Evolutionary conservation across 2,888 invertebrate species (phyloP).

Genomic region (Brenthis hecate): DNA sequence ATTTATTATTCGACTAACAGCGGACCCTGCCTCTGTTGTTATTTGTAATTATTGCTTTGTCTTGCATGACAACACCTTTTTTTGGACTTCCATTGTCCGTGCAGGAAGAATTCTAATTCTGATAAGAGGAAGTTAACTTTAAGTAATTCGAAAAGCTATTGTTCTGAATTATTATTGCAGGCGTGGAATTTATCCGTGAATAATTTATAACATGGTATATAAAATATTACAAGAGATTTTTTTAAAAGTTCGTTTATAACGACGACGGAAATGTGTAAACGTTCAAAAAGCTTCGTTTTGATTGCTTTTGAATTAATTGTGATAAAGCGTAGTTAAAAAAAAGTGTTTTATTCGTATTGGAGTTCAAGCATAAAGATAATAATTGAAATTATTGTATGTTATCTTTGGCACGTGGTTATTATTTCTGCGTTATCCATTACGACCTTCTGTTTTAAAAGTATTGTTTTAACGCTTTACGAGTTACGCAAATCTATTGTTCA

Average conservation of each 20-base stretch:
- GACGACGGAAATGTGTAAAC: too few species aligned
- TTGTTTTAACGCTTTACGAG: constrained; percentile 47
- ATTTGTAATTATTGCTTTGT: constrained; percentile 45
- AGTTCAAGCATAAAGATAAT: not conserved
- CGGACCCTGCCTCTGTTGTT: constrained; percentile 37
- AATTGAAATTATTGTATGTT: constrained; percentile 9
- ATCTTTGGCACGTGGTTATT: constrained; percentile 1
- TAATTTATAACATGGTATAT: not conserved
- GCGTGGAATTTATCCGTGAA: not conserved
- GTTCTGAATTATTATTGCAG: not conserved
- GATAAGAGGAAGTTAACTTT: constrained; percentile 64
- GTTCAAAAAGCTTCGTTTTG: too few species aligned
- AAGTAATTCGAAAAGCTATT: constrained; percentile 36
- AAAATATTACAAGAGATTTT: too few species aligned
- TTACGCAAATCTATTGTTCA: constrained; percentile 41
- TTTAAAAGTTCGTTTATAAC: too few species aligned
- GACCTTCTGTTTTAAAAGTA: constrained; percentile 50
- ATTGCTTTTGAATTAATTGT: not conserved
- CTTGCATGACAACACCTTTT: constrained; percentile 57
- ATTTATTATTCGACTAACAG: too few species aligned
- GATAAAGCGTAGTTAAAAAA: not conserved
- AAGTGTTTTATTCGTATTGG: not conserved
- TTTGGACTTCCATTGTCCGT: constrained; percentile 69
- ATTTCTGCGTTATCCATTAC: constrained; percentile 36
- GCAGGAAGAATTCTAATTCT: constrained; percentile 74